Base-by-base conservation (phyloP, 2,888 invertebrate genomes). In the Cactoblastis cactorum region DNA sequence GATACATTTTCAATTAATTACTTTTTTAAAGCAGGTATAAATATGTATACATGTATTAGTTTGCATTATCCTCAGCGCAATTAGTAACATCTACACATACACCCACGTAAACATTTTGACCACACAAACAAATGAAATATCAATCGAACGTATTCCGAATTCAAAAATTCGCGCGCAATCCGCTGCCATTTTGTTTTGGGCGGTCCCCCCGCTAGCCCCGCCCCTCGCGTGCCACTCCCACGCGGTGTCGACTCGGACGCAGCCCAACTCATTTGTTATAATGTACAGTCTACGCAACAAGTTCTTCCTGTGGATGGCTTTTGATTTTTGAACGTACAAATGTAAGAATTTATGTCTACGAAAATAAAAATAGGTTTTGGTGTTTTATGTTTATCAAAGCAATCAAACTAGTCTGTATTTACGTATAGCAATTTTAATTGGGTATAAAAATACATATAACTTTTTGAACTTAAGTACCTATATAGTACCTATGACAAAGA, bases 161-260 rank as follows among this genome's bases (percentile, higher is more conserved):
- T 89, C 75, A 77, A 87, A 87, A 77, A 71, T 92, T 91, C 91
- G 91, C 92, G 91, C 91, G 90, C 80, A 77, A 79, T 79, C 77
- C 73, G 80, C 80, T 80, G 91, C 91, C 91, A 90, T 90, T 90
- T 90, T 91, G 91, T 89, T 91, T 84, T 72, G 84, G 92, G 92
- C 90, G 91, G 85, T 70, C 73, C 73, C 86, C 84, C 83, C 79
- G 74, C 80, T 56, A 63, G 90, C 80, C 79, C 87, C 88, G 90
- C 91, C 90, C 83, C 82, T 74, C 76, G 67, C 74, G 77, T 66
- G 80, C 88, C 87, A 82, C 88, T 77, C 89, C 84, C 80, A 74
- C 76, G 77, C 74, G 66, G 59, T 74, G 77, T 74, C 76, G 77
- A 87, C 84, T 85, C 87, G 80, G 85, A 86, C 85, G 85, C 85